Conservation (phyloP, 2,113 vertebrate genomes). For the Nematolebias whitei region DNA sequence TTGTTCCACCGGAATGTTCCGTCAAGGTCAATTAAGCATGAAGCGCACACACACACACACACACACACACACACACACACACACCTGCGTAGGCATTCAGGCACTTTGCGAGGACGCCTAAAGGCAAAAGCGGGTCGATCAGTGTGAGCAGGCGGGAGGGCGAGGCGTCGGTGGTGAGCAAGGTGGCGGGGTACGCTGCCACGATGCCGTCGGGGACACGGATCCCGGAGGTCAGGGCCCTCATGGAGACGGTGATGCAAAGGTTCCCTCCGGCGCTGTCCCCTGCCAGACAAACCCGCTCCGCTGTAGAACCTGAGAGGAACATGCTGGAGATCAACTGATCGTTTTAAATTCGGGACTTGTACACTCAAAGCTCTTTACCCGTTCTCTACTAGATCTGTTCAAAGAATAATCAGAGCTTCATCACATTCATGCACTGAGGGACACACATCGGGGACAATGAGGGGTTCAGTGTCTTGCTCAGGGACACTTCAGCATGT, state of each 20-base stretch:
- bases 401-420: no score
- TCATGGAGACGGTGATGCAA: conserved; percentile 88
- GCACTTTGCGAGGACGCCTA: conserved; percentile 88
- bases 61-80: conserved; percentile 2
- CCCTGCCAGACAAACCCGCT: conserved; percentile 87
- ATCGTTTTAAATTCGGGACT: no score
- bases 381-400: no score
- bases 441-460: no score
- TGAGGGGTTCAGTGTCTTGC: no score
- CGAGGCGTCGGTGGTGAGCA: conserved; percentile 84
- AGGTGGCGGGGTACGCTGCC: conserved; percentile 87
- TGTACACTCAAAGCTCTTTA: no score
- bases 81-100: conserved; percentile 88
- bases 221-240: conserved; percentile 83
- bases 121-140: conserved; percentile 88
- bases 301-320: conserved; percentile 84
- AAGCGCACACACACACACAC: background rate
- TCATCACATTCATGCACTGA: no score
- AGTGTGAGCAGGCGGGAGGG: conserved; percentile 90
- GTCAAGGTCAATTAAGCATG: conserved; percentile 31
- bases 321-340: background rate
- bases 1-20: conserved; percentile 12
- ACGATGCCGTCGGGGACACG: conserved; percentile 88
- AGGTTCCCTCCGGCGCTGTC: conserved; percentile 93
- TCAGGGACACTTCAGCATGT: no score